Percentiles rank a stretch among this genome's conserved stretches.
phyloP scores from a whole-genome alignment of 2,113 vertebrate species.

The Pseudorasbora parva region DNA sequence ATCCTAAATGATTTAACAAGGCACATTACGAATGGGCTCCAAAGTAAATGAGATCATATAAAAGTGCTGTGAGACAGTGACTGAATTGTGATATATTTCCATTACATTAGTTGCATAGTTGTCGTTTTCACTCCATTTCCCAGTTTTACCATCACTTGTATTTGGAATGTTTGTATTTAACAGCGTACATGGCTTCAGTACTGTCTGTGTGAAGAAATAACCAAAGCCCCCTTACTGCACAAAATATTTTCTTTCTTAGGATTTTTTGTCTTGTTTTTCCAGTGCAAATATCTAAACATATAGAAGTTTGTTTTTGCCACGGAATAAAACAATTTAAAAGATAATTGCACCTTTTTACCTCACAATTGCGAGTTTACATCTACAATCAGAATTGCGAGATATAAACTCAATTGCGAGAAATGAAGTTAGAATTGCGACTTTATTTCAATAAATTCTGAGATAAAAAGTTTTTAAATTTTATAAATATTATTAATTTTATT shows the following conservation, averaged over 20 bases:
- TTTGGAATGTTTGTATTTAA: neutral
- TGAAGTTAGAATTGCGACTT: too few relatives aligned
- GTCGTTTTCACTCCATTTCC: neutral
- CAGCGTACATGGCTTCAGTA: neutral
- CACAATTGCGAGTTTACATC: too few relatives aligned
- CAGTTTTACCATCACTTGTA: neutral
- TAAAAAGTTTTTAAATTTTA: too few relatives aligned
- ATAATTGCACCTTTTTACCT: too few relatives aligned
- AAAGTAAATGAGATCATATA: neutral
- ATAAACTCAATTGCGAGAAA: too few relatives aligned
- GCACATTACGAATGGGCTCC: neutral
- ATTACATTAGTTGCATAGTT: neutral
- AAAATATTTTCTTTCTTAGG: neutral
- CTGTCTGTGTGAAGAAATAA: neutral
- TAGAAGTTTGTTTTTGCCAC: too few relatives aligned
- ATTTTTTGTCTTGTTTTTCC: too few relatives aligned
- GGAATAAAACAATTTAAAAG: too few relatives aligned
- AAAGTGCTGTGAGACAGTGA: neutral
- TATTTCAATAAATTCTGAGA: too few relatives aligned
- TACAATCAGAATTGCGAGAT: too few relatives aligned
- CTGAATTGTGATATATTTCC: neutral
- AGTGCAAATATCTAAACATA: too few relatives aligned
- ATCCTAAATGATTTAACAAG: slow-evolving; percentile 21
- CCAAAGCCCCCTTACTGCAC: neutral
- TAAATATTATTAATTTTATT: too few relatives aligned